These are phyloP conservation scores for Griposia aprilina DNA, from an alignment of 2,888 invertebrate species.

Conservation along the genomic window DNA sequence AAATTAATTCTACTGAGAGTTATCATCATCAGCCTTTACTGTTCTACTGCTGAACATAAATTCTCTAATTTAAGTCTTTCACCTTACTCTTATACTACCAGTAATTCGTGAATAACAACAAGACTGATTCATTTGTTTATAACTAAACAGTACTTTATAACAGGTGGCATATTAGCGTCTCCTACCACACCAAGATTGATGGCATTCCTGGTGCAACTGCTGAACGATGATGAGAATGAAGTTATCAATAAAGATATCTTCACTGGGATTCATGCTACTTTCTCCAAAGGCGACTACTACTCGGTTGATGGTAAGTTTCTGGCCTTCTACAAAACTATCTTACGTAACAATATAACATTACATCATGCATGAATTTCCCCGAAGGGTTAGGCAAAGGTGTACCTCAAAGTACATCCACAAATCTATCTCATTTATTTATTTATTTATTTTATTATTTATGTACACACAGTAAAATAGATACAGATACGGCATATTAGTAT, in stretches of 20 bases:
- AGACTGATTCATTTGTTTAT: not conserved
- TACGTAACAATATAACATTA: too few species aligned
- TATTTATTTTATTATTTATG: too few species aligned
- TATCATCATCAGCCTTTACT: not conserved
- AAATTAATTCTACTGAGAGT: not conserved
- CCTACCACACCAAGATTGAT: constrained; percentile 33
- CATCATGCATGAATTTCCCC: too few species aligned
- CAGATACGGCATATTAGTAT: too few species aligned
- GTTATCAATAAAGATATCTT: constrained; percentile 23
- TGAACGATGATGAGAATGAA: not conserved
- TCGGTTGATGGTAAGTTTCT: constrained; percentile 41
- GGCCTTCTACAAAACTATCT: not conserved
- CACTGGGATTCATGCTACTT: constrained; percentile 52
- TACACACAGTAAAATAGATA: too few species aligned
- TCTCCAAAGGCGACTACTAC: constrained; percentile 44
- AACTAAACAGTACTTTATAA: not conserved
- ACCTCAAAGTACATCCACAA: too few species aligned
- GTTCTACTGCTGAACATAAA: not conserved
- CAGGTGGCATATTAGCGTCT: constrained; percentile 40
- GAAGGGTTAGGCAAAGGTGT: too few species aligned
- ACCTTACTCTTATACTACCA: not conserved
- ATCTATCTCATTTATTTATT: too few species aligned
- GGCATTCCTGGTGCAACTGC: not conserved
- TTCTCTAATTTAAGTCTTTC: not conserved
- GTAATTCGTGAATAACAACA: not conserved